phyloP scores from a whole-genome alignment of 2,113 vertebrate species.

The Microtus ochrogaster region DNA sequence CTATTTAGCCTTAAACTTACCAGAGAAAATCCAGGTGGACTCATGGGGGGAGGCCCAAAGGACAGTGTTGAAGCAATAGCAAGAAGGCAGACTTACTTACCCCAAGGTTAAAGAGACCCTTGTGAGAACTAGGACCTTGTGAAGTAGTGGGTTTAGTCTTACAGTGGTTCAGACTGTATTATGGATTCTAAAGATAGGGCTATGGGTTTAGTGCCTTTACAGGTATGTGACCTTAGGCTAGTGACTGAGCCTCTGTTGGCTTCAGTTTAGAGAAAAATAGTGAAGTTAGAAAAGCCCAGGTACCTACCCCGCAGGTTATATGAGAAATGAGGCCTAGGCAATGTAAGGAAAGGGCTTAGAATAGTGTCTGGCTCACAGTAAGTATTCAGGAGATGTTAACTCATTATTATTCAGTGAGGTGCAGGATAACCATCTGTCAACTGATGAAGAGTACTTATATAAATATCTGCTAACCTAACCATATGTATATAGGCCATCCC shows the following conservation, averaged over 20 bases:
- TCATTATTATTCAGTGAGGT: conserved; percentile 17
- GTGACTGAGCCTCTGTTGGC: background rate
- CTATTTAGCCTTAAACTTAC: background rate
- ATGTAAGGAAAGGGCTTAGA: conserved; percentile 3
- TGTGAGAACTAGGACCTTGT: background rate
- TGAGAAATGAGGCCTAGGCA: conserved; percentile 20
- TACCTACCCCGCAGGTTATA: background rate
- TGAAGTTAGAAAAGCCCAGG: conserved; percentile 9
- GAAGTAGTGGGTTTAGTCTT: background rate
- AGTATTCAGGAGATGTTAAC: conserved; percentile 58
- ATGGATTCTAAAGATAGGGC: background rate
- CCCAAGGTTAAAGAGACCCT: background rate
- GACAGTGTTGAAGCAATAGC: background rate
- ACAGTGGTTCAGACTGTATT: background rate
- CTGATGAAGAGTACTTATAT: conserved; percentile 27
- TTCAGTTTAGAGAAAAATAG: background rate
- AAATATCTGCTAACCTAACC: conserved; percentile 32
- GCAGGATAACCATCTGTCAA: conserved; percentile 6
- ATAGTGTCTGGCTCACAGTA: background rate
- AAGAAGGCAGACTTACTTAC: background rate
- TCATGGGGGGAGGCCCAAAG: background rate
- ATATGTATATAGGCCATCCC: background rate
- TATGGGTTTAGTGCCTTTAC: background rate
- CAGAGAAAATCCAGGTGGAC: background rate
- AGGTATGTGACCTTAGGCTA: background rate